phyloP scores from a whole-genome alignment of 2,113 vertebrate genomes.

The Amia ocellicauda region DNA sequence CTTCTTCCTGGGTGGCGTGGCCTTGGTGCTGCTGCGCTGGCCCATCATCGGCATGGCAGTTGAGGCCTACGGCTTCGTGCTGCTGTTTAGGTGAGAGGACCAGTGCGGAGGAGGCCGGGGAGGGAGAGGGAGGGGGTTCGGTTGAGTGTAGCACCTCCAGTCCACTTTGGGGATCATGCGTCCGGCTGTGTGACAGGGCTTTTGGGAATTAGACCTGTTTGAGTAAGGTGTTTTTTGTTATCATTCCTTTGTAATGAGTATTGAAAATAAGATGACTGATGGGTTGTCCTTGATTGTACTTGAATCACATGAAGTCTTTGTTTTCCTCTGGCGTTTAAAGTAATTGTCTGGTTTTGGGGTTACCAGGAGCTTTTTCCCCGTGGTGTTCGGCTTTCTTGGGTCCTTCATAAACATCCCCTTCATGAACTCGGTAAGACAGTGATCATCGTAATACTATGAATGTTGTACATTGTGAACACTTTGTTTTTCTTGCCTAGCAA shows the following conservation, averaged over 20 bases:
- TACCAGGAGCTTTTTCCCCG: slow-evolving; percentile 78
- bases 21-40: slow-evolving; percentile 78
- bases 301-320: too few relatives aligned
- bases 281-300: too few relatives aligned
- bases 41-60: slow-evolving; percentile 79
- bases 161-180: too few relatives aligned
- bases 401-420: slow-evolving; percentile 65
- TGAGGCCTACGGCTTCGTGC: slow-evolving; percentile 80
- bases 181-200: too few relatives aligned
- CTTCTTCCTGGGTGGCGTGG: slow-evolving; percentile 81
- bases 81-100: slow-evolving; percentile 72
- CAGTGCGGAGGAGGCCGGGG: too few relatives aligned
- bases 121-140: not conserved
- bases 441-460: not conserved
- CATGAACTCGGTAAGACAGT: slow-evolving; percentile 66
- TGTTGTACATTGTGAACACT: too few relatives aligned
- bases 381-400: slow-evolving; percentile 72
- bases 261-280: too few relatives aligned
- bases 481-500: too few relatives aligned
- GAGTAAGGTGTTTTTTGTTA: too few relatives aligned
- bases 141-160: too few relatives aligned
- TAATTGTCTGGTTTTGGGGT: not conserved
- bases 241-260: too few relatives aligned
- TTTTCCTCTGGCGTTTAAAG: not conserved
- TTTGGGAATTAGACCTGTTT: too few relatives aligned